Conservation (phyloP, 2,888 invertebrate genomes). For the Temnothorax unifasciatus region DNA sequence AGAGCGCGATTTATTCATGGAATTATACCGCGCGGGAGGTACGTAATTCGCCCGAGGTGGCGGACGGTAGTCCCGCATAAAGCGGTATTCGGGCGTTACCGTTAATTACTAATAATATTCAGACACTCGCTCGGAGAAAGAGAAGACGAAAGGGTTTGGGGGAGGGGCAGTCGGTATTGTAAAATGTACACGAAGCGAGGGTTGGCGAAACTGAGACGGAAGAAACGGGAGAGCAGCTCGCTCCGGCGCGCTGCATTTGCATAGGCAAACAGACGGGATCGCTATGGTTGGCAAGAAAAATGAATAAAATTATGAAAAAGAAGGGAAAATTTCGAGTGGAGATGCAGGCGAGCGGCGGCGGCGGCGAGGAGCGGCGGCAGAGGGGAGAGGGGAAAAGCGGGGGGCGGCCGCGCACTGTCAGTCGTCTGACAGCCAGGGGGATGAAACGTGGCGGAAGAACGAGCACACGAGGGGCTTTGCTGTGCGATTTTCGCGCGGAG, state of each 20-base stretch:
- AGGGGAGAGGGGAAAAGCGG: not conserved
- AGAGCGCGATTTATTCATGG: constrained; percentile 48
- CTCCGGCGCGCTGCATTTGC: constrained; percentile 67
- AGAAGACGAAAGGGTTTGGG: constrained; percentile 55
- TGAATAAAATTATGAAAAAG: constrained; percentile 76
- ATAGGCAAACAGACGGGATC: constrained; percentile 75
- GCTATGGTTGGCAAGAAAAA: constrained; percentile 75
- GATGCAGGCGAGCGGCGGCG: constrained; percentile 55
- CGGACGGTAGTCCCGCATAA: not conserved
- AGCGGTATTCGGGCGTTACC: constrained; percentile 64
- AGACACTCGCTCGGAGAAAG: constrained; percentile 70
- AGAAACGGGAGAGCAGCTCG: constrained; percentile 58
- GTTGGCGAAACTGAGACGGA: constrained; percentile 48
- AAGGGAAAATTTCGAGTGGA: constrained; percentile 73
- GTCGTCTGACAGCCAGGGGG: constrained; percentile 77
- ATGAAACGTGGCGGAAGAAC: constrained; percentile 80
- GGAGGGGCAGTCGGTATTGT: constrained; percentile 60
- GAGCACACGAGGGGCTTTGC: constrained; percentile 68
- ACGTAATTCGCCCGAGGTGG: constrained; percentile 32
- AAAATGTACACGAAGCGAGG: constrained; percentile 50
- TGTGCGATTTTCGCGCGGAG: constrained; percentile 75
- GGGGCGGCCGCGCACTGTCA: constrained; percentile 70
- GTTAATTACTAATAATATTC: constrained; percentile 86
- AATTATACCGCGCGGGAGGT: constrained; percentile 24
- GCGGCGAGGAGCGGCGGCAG: not conserved